These are phyloP conservation scores for Phrynocephalus vlangalii DNA, from an alignment of 2,797 vertebrate genomes.

Conservation along the genomic window DNA sequence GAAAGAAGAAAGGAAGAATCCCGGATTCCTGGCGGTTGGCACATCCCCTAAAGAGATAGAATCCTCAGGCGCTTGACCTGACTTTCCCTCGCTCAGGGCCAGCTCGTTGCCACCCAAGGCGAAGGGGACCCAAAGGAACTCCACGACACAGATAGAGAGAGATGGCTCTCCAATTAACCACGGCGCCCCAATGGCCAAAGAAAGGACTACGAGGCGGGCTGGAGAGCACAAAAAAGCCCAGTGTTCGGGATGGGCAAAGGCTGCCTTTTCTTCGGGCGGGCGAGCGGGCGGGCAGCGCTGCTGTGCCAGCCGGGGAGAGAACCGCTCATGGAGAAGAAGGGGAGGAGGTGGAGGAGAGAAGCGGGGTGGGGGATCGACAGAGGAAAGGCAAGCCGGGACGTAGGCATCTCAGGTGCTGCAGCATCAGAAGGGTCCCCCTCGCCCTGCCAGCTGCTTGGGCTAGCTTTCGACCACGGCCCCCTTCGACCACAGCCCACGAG, in stretches of 20 bases:
- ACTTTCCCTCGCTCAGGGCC: not conserved
- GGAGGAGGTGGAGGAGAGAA: not conserved
- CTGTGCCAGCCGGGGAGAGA: constrained; percentile 10
- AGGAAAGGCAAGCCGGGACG: not conserved
- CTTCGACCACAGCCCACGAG: too few relatives aligned
- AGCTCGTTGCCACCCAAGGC: not conserved
- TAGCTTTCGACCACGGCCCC: not conserved
- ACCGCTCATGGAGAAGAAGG: too few relatives aligned
- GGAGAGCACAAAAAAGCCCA: not conserved
- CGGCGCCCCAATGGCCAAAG: not conserved
- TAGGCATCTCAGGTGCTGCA: not conserved
- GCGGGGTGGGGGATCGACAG: not conserved
- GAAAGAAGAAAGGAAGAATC: not conserved
- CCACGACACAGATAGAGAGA: too few relatives aligned
- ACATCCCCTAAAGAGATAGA: not conserved
- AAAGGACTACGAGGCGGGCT: not conserved
- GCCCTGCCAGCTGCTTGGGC: not conserved
- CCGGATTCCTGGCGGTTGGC: not conserved
- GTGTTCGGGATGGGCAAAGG: not conserved
- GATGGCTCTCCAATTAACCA: not conserved
- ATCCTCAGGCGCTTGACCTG: not conserved
- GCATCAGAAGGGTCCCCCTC: too few relatives aligned
- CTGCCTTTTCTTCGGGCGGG: not conserved
- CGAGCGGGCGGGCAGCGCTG: not conserved
- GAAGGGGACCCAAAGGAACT: not conserved